These are phyloP conservation scores for Pheosia gnoma DNA, from an alignment of 2,888 invertebrate genomes.

Conservation along the genomic window DNA sequence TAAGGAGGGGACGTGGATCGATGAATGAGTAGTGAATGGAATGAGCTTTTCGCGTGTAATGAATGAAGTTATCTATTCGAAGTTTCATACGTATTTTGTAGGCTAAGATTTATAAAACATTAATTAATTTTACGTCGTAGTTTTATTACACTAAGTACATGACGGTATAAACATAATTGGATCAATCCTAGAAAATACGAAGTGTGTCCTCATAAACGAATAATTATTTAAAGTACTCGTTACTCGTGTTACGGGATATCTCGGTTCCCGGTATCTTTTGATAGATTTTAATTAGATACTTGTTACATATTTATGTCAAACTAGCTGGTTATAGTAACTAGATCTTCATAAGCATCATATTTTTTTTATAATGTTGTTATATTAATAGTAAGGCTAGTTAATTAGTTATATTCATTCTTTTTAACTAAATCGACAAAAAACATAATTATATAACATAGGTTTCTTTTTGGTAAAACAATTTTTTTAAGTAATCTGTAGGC, in stretches of 20 bases:
- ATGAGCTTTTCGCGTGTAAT: background rate
- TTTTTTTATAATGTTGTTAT: background rate
- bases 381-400: background rate
- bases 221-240: too few species aligned
- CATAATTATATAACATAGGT: background rate
- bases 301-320: conserved; percentile 1
- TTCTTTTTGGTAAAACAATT: too few species aligned
- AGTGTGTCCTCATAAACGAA: too few species aligned
- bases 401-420: background rate
- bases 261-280: background rate
- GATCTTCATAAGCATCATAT: background rate
- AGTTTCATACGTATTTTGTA: too few species aligned
- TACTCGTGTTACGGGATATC: background rate
- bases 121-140: too few species aligned
- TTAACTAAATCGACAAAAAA: background rate
- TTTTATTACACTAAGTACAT: too few species aligned
- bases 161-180: too few species aligned
- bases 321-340: conserved; percentile 1
- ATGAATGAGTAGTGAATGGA: conserved; percentile 10
- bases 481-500: too few species aligned
- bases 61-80: background rate
- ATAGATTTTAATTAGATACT: background rate
- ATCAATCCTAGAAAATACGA: too few species aligned
- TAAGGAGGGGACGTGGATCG: conserved; percentile 25
- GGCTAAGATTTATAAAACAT: too few species aligned